Conservation (phyloP, 2,797 vertebrate genomes). For the Rhabdophis nuchalis region DNA sequence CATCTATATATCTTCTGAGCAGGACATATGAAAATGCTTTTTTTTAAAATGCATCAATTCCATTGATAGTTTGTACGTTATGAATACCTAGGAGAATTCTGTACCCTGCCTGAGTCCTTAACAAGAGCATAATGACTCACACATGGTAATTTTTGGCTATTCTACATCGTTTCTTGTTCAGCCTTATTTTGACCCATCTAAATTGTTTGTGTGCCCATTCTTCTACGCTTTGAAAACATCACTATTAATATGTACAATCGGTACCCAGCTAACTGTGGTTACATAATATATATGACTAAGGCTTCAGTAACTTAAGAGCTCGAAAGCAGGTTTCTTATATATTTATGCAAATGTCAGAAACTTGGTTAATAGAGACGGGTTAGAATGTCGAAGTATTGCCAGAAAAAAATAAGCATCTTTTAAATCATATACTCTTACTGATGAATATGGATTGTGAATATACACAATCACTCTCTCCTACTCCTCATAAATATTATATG, state of each 20-base stretch:
- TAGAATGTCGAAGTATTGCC: neutral
- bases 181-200: neutral
- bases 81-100: neutral
- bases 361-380: neutral
- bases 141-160: neutral
- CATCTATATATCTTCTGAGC: neutral
- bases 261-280: neutral
- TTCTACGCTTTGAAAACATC: neutral
- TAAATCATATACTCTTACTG: neutral
- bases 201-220: neutral
- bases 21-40: neutral
- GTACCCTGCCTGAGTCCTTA: neutral
- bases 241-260: neutral
- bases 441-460: neutral
- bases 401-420: neutral
- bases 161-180: neutral
- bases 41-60: neutral
- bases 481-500: neutral
- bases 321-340: conserved; percentile 6
- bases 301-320: conserved; percentile 20
- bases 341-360: neutral
- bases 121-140: neutral
- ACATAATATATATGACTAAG: neutral
- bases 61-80: neutral
- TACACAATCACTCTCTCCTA: neutral